Evolutionary conservation across 2,888 invertebrate genomes (phyloP), one percentile per base, ranked within the genome.

Genomic region (Drosophila tripunctata): DNA sequence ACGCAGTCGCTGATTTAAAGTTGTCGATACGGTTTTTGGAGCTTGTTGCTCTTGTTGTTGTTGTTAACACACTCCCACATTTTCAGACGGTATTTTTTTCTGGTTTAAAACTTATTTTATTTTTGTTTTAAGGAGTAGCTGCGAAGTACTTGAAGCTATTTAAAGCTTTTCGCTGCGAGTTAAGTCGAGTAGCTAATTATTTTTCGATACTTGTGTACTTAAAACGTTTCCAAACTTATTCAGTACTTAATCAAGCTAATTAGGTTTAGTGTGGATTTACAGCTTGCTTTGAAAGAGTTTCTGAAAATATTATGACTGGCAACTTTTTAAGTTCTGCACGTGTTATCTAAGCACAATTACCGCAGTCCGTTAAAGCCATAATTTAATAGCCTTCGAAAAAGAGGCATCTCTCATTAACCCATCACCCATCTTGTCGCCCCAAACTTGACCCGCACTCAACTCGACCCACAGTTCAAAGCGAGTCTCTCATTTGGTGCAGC

Each of bases 1-100:
- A 68, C 76, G 79, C 65, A 77, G 83, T 77, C 74, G 58, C 71
- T 74, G 81, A 86, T 82, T 86, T 71, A 68, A 71, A 68, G 68
- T 67, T 57, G 71, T 70, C 69, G 81, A 82, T 82, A 86, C 74
- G 69, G 65, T 30, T 61, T 43, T 33, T 31, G 52, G 43, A 52
- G 75, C 74, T 77, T 75, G 75, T 75, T 75, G 75, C 65, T 68
- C 56, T 82, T 70, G 76, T 75, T 85, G 81, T 78, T 71, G 84
- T 69, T 86, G 77, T 86, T 83, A 82, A 83, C 87, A 86, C 81
- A 82, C 81, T 86, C 81, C 81, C 87, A 83, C 81, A 82, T 68
- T 83, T 78, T 80, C 64, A 45, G 50, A 31, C 7, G 5, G 15
- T 22, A 54, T 56, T 58, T 50, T 55, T n/a, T n/a, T n/a, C n/a